Evolutionary conservation across 2,888 invertebrate genomes (phyloP).

Genomic region (Spicauda simplicius): DNA sequence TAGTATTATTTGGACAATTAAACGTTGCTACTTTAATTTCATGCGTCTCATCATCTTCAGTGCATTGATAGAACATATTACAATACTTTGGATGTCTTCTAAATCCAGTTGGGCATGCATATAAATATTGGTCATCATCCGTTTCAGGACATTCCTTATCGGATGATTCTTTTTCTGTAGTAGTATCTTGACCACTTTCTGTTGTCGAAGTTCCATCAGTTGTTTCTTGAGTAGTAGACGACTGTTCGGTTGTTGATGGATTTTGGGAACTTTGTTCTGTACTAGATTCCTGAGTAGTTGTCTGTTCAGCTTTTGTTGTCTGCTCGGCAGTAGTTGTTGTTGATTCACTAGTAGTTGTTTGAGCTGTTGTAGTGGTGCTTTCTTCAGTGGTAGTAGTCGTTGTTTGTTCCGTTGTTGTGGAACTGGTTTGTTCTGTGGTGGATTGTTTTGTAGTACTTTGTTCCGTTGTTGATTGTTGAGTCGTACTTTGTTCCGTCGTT

Average conservation of each 20-base stretch:
- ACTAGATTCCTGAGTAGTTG: slow-evolving; percentile 49
- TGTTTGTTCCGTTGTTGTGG: slow-evolving; percentile 21
- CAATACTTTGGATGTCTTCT: slow-evolving; percentile 93
- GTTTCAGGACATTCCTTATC: slow-evolving; percentile 81
- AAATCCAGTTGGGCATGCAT: slow-evolving; percentile 93
- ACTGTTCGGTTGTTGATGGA: slow-evolving; percentile 49
- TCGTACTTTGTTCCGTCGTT: slow-evolving; percentile 45
- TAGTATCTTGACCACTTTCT: slow-evolving; percentile 44
- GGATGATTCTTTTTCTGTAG: slow-evolving; percentile 52
- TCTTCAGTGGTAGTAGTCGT: slow-evolving; percentile 43
- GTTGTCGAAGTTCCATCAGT: slow-evolving; percentile 48
- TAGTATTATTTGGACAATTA: slow-evolving; percentile 90
- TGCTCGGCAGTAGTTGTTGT: slow-evolving; percentile 43
- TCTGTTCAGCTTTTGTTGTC: slow-evolving; percentile 51
- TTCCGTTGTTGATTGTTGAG: slow-evolving; percentile 45
- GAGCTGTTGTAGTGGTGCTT: slow-evolving; percentile 40
- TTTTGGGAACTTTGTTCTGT: slow-evolving; percentile 46
- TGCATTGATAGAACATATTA: slow-evolving; percentile 93
- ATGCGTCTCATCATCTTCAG: slow-evolving; percentile 86
- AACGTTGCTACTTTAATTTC: slow-evolving; percentile 90
- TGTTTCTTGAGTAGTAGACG: slow-evolving; percentile 42
- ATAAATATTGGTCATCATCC: slow-evolving; percentile 88
- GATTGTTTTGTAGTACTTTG: slow-evolving; percentile 43
- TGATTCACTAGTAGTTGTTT: slow-evolving; percentile 44
- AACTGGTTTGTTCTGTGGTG: slow-evolving; percentile 40